Evolutionary conservation across 2,888 invertebrate species (phyloP).

Genomic region (Neuroscelio doddi): DNA sequence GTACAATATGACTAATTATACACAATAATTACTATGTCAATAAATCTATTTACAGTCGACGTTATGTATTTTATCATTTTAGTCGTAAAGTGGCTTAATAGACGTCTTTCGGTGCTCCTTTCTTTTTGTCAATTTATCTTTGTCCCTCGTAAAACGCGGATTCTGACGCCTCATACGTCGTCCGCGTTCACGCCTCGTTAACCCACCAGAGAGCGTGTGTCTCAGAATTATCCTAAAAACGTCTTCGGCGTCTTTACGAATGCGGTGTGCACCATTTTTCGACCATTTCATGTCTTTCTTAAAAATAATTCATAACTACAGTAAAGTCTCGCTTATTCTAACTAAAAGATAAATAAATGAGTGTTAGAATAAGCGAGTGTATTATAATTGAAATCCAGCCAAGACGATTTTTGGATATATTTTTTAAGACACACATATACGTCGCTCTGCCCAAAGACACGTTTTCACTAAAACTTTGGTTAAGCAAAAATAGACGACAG

Average conservation of each 20-base stretch:
- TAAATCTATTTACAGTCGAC: slow-evolving; percentile 63
- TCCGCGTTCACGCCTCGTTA: neutral
- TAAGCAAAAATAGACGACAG: slow-evolving; percentile 69
- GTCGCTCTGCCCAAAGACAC: slow-evolving; percentile 9
- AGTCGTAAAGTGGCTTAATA: slow-evolving; percentile 12
- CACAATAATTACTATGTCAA: slow-evolving; percentile 44
- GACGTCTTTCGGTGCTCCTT: slow-evolving; percentile 8
- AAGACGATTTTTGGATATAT: too few relatives aligned
- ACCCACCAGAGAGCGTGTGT: neutral
- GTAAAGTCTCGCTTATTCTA: too few relatives aligned
- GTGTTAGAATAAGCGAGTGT: too few relatives aligned
- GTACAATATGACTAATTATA: slow-evolving; percentile 18
- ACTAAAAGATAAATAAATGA: too few relatives aligned
- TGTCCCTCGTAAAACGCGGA: slow-evolving; percentile 6
- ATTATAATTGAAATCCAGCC: too few relatives aligned
- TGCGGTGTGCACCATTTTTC: neutral
- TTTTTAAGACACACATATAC: too few relatives aligned
- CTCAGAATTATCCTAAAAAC: slow-evolving; percentile 4
- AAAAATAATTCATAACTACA: too few relatives aligned
- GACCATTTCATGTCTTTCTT: too few relatives aligned
- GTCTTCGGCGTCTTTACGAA: neutral
- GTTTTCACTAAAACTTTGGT: slow-evolving; percentile 66
- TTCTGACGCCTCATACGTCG: neutral
- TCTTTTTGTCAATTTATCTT: neutral
- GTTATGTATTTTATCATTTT: slow-evolving; percentile 25